Evolutionary conservation across 2,797 vertebrate species (phyloP), one percentile per base, ranked within the genome.

Genomic region (Petrocephalus sullivani): DNA sequence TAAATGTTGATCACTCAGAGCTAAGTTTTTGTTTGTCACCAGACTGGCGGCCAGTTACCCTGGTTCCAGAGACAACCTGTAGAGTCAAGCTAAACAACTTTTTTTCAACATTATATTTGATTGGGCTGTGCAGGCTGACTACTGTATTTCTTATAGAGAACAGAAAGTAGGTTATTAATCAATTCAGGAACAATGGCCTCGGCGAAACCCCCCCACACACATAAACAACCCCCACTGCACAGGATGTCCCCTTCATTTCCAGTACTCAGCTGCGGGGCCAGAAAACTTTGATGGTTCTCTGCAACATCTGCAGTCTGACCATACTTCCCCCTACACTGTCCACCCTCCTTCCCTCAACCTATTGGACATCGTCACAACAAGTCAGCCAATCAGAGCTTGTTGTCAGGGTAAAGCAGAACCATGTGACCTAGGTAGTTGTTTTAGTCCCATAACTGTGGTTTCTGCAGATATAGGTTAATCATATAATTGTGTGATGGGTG

Each of bases 331-430:
- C 54, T 85, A 33, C 54, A 82, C 41, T 10, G 57, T 19, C 54
- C 83, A 56, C 83, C 83, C 83, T 33, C 83, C 46, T 14, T 49
- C 6, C 51, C 14, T 85, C 54, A 57, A 19, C 54, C 54, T 33
- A 57, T 85, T 57, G 53, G 53, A 56, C 83, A 53, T 82, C 57
- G 87, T 88, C 87, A 85, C 81, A 21, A 28, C 60, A 23, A 60
- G 19, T 33, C 8, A 19, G 6, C 87, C 87, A 85, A 88, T 88
- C 87, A 56, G 46, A 71, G 81, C 57, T 71, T 88, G 87, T 88
- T 67, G 82, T 53, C 60, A 85, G 60, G 87, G 58, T 67, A 71
- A 85, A 85, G 14, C 58, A 46, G 41, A 28, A 37, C 19, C 56
- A 49, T 64, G 58, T 64, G 85, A 37, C 58, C 19, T 9, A 33